Evolutionary conservation across 2,113 vertebrate species (phyloP).

Genomic region (Mugil cephalus): DNA sequence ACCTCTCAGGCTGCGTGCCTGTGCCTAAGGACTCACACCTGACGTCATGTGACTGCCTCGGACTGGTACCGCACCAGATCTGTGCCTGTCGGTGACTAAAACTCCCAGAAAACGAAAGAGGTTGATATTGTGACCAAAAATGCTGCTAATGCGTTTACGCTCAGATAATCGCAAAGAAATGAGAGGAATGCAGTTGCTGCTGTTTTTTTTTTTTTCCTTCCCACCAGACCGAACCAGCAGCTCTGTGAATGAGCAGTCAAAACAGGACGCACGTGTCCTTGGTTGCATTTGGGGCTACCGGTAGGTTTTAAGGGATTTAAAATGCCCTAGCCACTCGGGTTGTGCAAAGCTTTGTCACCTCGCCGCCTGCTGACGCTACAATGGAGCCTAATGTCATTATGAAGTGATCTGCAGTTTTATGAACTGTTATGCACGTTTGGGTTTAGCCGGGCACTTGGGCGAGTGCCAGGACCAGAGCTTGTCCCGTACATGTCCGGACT

Average conservation of each 20-base stretch:
- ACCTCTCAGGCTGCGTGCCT: conserved; percentile 9
- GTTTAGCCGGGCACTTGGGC: conserved; percentile 46
- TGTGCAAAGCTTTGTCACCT: conserved; percentile 48
- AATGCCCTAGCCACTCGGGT: conserved; percentile 35
- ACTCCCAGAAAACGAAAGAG: background rate
- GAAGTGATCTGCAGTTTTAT: conserved; percentile 52
- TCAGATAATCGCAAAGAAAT: conserved; percentile 66
- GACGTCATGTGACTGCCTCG: conserved; percentile 10
- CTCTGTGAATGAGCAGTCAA: conserved; percentile 58
- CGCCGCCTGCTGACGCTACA: conserved; percentile 49
- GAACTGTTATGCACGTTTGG: conserved; percentile 54
- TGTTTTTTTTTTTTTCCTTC: conserved; percentile 10
- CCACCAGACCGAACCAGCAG: conserved; percentile 45
- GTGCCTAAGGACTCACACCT: background rate
- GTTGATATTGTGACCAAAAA: conserved; percentile 61
- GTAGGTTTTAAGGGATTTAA: conserved; percentile 74
- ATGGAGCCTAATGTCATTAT: conserved; percentile 42
- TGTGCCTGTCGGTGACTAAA: background rate
- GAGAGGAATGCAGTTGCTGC: conserved; percentile 68
- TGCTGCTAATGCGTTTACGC: conserved; percentile 52
- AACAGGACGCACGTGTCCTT: conserved; percentile 68
- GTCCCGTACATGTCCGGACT: conserved; percentile 70
- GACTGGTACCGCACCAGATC: background rate
- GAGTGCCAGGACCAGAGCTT: conserved; percentile 39
- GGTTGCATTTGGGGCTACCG: conserved; percentile 58